Base-by-base conservation (phyloP, 2,113 vertebrate species). In the Charina bottae region DNA sequence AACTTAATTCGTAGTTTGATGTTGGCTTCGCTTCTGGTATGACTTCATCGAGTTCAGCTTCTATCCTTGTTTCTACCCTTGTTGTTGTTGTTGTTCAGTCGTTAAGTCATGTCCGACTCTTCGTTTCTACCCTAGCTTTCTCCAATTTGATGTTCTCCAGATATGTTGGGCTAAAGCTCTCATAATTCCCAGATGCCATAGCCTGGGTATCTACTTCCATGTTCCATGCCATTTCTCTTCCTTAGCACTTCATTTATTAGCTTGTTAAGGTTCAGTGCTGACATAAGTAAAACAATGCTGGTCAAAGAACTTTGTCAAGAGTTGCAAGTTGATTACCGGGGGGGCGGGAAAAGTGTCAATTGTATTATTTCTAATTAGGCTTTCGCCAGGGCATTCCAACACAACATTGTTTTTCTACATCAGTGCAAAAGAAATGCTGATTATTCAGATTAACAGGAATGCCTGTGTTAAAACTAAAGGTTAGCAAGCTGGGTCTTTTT, bases 401-500 rank as follows among this genome's bases (percentile, higher is more conserved):
- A 64, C 95, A 95, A 94, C 95, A 94, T 94, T 94, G 0, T 93
- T 96, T 91, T 94, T 96, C 95, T 92, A 94, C 49, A 90, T 89
- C 0, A 0, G 91, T 89, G 94, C 84, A 93, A 89, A 95, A 95
- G 95, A 95, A 96, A 92, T 86, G 93, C 93, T 85, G 0, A 95
- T 96, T 96, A 95, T 95, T 90, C 83, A 95, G 95, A 94, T 88
- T 88, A 95, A 95, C 85, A 92, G 93, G 94, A 95, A 96, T 94
- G 95, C 93, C 33, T 8, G 92, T 90, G 89, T 59, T 59, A 93
- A 86, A 96, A 95, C 94, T 95, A 96, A 94, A 96, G 95, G 96
- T 96, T 97, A 95, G 95, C 95, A 93, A 89, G 94, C 96, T 93
- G 94, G 96, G 95, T 95, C 94, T 95, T 95, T 95, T 95, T 92